Evolutionary conservation across 37 sponge, comb jelly and placozoan species (phyloP).

Genomic region (Sycon ciliatum): DNA sequence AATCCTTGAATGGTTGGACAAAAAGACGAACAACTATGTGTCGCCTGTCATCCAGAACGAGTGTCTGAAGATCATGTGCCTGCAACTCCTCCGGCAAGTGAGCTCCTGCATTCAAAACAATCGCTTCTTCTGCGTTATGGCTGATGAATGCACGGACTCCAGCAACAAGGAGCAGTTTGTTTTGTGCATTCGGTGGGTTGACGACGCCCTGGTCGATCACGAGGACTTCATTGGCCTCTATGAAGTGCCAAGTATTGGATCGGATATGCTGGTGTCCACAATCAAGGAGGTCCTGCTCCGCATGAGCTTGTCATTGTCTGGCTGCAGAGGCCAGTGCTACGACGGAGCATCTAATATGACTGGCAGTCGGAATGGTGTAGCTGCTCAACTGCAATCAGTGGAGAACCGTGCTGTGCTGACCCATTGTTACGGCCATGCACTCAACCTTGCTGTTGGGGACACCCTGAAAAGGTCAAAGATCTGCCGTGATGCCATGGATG

Average conservation of each 20-base stretch:
- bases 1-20: slow-evolving; percentile 45
- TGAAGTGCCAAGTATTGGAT: slow-evolving; percentile 18
- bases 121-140: slow-evolving; percentile 49
- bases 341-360: slow-evolving; percentile 41
- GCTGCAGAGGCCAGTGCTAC: slow-evolving; percentile 43
- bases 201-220: slow-evolving; percentile 22
- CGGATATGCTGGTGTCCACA: slow-evolving; percentile 15
- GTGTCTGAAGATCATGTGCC: slow-evolving; percentile 56
- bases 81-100: slow-evolving; percentile 43
- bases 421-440: slow-evolving; percentile 32
- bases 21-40: slow-evolving; percentile 49
- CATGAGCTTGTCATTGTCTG: slow-evolving; percentile 5
- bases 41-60: slow-evolving; percentile 68
- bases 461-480: slow-evolving; percentile 33
- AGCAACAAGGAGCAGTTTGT: slow-evolving; percentile 64
- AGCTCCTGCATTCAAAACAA: slow-evolving; percentile 28
- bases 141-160: slow-evolving; percentile 62
- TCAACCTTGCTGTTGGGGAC: slow-evolving; percentile 31
- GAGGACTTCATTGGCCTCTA: slow-evolving; percentile 39
- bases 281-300: slow-evolving; percentile 28
- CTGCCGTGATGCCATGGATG: slow-evolving; percentile 33
- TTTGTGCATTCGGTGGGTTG: slow-evolving; percentile 43
- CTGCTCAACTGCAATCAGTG: slow-evolving; percentile 23
- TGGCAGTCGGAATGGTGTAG: slow-evolving; percentile 30
- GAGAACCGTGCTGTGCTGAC: slow-evolving; percentile 22